A percentile compares a stretch with the other conserved stretches of the same genome.
Evolutionary conservation across 1,140 invertebrate species (phyloP).

Genomic region (Drosophila takahashii): DNA sequence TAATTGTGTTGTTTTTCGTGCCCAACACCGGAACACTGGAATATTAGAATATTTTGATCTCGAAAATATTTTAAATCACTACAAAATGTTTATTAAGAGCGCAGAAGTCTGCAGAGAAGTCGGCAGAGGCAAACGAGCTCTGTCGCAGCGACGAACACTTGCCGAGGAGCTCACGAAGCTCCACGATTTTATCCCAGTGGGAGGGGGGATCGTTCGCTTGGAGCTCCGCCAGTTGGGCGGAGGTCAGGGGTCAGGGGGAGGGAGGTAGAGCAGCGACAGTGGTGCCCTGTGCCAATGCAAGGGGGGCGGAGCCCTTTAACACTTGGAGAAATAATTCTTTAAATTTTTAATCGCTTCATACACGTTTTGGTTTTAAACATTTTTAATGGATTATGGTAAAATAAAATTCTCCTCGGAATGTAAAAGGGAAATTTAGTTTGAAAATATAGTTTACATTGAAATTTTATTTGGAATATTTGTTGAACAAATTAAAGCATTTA

Average conservation of each 20-base stretch:
- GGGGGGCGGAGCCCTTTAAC: not conserved
- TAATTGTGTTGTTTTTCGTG: conserved; percentile 3
- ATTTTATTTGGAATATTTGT: too few relatives aligned
- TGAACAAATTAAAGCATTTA: too few relatives aligned
- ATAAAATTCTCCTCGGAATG: too few relatives aligned
- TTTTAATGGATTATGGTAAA: too few relatives aligned
- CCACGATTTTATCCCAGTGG: conserved; percentile 3
- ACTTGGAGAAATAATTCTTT: not conserved
- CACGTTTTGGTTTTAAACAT: too few relatives aligned
- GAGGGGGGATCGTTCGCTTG: conserved; percentile 55
- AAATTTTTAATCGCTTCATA: not conserved
- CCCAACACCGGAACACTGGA: conserved; percentile 1
- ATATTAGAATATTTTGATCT: conserved; percentile 8
- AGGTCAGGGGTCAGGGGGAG: conserved; percentile 13
- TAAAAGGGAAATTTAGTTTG: too few relatives aligned
- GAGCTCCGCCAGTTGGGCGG: conserved; percentile 70
- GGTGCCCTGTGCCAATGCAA: conserved; percentile 15
- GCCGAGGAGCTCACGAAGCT: conserved; percentile 46
- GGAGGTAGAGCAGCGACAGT: conserved; percentile 1
- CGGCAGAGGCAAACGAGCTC: conserved; percentile 26
- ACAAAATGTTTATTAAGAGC: conserved; percentile 2
- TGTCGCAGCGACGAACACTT: conserved; percentile 19
- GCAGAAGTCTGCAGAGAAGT: not conserved
- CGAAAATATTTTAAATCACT: conserved; percentile 27
- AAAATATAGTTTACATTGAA: too few relatives aligned